Evolutionary conservation across 2,888 invertebrate species (phyloP), one percentile per base, ranked within the genome.

Genomic region (Polia nebulosa): DNA sequence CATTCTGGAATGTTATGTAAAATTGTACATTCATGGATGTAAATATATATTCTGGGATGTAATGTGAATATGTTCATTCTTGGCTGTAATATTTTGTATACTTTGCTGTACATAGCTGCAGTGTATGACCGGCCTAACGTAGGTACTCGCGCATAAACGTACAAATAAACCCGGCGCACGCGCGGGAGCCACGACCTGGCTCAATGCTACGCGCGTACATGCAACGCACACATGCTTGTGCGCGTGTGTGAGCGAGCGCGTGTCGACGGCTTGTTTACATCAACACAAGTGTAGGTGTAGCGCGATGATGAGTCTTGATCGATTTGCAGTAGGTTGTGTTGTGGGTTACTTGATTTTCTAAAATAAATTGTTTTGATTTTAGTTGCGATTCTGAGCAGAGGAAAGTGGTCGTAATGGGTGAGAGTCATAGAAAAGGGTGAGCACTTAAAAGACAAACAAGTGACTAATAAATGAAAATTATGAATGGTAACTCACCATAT

Each of bases 171-270:
- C 69, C 72, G 60, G 88, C 90, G 93, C 93, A 92, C 92, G 92
- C 93, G 93, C 87, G 93, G 89, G 95, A 92, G 94, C 94, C 95
- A 94, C 94, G 95, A 95, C 95, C 95, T 94, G 93, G 87, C 94
- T 94, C 95, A 95, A 94, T 94, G 94, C 94, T 93, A 90, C 88
- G 88, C 80, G 82, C 79, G 76, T 83, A 82, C 81, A 81, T 81
- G 79, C 70, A 69, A 57, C 76, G 60, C 76, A 82, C 82, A 84
- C 81, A 77, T 67, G 56, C 53, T n/a, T 25, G 65, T 9, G 53
- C 63, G 71, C 27, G 59, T 72, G 57, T 57, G 80, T 83, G 84
- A 68, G 72, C 80, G 81, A 83, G 82, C 79, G 84, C 85, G 85
- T 87, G 85, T 78, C 84, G 78, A 79, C 80, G 72, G 84, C 89